Conservation (phyloP, 2,888 invertebrate genomes). For the Aphodius sticticus region DNA sequence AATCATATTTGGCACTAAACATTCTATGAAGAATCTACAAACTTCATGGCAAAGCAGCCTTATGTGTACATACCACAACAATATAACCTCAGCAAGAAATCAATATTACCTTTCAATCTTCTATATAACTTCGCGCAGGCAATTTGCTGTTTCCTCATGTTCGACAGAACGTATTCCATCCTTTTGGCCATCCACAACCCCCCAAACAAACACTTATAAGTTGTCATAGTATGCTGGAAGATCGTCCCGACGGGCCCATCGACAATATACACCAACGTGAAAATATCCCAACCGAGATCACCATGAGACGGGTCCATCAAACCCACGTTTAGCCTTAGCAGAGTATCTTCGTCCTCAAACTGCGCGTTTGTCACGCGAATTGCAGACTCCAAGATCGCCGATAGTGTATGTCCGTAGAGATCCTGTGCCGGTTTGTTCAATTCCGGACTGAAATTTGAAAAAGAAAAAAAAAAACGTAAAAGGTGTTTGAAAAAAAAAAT, state of each 20-base stretch:
- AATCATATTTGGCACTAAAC: too few relatives aligned
- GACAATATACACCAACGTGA: slow-evolving; percentile 85
- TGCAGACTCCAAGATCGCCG: slow-evolving; percentile 84
- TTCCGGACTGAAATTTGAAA: slow-evolving; percentile 72
- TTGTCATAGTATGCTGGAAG: slow-evolving; percentile 76
- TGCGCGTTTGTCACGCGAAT: slow-evolving; percentile 93
- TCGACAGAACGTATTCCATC: slow-evolving; percentile 85
- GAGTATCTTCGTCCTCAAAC: slow-evolving; percentile 90
- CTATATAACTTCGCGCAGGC: slow-evolving; percentile 75
- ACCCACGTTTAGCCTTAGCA: slow-evolving; percentile 84
- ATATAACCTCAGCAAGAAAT: slow-evolving; percentile 8
- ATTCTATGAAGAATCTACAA: too few relatives aligned
- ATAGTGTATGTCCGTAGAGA: slow-evolving; percentile 88
- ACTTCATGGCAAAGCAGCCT: background rate
- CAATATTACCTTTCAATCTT: slow-evolving; percentile 69
- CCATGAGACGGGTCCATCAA: slow-evolving; percentile 63
- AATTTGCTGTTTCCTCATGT: slow-evolving; percentile 84
- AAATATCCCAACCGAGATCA: slow-evolving; percentile 91
- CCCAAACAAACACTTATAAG: slow-evolving; percentile 85
- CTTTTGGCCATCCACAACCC: slow-evolving; percentile 90
- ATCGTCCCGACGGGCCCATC: slow-evolving; percentile 90
- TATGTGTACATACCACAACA: slow-evolving; percentile 4
- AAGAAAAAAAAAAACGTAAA: background rate
- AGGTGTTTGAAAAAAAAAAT: slow-evolving; percentile 10
- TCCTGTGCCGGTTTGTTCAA: slow-evolving; percentile 86